Conservation (phyloP, 2,888 invertebrate species). For the Dendrolimus pini region DNA sequence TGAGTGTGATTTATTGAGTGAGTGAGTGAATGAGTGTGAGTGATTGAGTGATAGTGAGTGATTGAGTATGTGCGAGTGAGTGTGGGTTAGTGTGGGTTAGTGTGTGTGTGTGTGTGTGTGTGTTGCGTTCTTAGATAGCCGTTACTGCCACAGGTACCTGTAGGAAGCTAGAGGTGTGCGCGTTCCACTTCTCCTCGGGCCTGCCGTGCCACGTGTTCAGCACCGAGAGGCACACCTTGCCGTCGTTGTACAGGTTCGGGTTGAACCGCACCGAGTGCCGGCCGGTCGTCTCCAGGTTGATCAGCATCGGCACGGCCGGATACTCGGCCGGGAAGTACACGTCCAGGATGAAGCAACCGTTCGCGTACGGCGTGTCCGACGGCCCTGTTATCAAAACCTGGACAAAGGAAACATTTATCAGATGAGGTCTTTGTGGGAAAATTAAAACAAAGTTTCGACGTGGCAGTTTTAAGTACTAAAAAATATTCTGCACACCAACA, state of each 20-base stretch:
- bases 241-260: constrained; percentile 96
- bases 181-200: constrained; percentile 98
- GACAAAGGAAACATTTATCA: background rate
- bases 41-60: no score
- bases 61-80: no score
- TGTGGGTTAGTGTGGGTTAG: no score
- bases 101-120: no score
- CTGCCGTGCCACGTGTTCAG: constrained; percentile 98
- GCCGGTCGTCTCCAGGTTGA: constrained; percentile 93
- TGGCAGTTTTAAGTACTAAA: background rate
- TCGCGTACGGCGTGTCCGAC: constrained; percentile 93
- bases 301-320: constrained; percentile 91
- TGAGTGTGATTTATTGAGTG: no score
- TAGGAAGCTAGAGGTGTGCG: constrained; percentile 95
- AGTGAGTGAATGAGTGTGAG: no score
- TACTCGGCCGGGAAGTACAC: constrained; percentile 92
- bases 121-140: no score
- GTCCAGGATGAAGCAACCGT: constrained; percentile 94
- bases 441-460: no score
- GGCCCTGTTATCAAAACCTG: constrained; percentile 94
- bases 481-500: background rate
- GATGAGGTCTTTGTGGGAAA: no score
- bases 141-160: constrained; percentile 61
- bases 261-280: constrained; percentile 93
- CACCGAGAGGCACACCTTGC: constrained; percentile 94